Evolutionary conservation across 2,888 invertebrate species (phyloP).

Genomic region (Leucozona laternaria): DNA sequence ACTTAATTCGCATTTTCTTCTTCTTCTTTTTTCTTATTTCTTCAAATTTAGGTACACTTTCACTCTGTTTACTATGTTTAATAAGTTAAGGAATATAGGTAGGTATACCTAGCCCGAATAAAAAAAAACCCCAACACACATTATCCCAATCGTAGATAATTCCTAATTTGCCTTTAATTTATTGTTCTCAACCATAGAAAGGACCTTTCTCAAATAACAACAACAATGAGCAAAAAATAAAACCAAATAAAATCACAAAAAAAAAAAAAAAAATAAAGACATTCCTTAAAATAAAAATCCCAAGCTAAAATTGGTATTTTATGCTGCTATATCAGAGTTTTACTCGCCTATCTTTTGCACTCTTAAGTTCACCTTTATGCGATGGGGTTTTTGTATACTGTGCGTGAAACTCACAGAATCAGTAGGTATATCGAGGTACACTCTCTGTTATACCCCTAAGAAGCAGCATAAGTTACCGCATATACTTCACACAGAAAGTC

Average conservation of each 20-base stretch:
- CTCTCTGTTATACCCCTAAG: constrained; percentile 15
- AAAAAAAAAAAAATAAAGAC: constrained; percentile 82
- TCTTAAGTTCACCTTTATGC: constrained; percentile 66
- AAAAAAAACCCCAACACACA: constrained; percentile 40
- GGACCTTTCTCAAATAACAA: constrained; percentile 33
- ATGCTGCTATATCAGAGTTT: constrained; percentile 51
- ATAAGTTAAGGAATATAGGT: too few species aligned
- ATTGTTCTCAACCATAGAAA: constrained; percentile 78
- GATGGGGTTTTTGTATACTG: constrained; percentile 13
- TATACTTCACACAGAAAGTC: constrained; percentile 77
- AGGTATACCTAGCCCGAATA: not conserved
- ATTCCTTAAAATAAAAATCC: constrained; percentile 83
- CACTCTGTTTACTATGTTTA: constrained; percentile 4
- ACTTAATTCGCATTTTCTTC: constrained; percentile 66
- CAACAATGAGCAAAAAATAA: constrained; percentile 35
- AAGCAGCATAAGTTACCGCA: constrained; percentile 32
- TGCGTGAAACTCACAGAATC: constrained; percentile 34
- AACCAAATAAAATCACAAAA: constrained; percentile 55
- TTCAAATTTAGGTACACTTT: constrained; percentile 13
- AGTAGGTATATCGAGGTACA: not conserved
- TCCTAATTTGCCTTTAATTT: constrained; percentile 83
- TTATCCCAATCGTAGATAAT: constrained; percentile 81
- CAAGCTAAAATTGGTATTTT: constrained; percentile 77
- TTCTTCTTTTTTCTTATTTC: constrained; percentile 3
- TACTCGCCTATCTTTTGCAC: constrained; percentile 57